Evolutionary conservation across 2,113 vertebrate species (phyloP).

Genomic region (Sterrhoptilus dennistouni): DNA sequence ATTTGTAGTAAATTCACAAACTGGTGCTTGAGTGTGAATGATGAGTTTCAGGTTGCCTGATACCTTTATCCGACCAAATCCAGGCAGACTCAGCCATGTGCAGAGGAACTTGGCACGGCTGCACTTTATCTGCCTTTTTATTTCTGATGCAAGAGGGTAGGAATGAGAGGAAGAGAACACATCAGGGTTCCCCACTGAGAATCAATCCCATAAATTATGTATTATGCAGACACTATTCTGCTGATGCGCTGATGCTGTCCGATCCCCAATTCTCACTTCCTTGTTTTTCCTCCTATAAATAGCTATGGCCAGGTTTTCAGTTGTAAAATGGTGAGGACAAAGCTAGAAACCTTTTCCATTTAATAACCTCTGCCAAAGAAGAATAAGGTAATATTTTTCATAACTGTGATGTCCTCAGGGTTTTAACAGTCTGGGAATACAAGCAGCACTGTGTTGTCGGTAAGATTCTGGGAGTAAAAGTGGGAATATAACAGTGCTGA

Average conservation of each 20-base stretch:
- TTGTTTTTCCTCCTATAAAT: constrained; percentile 71
- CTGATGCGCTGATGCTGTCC: constrained; percentile 59
- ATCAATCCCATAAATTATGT: constrained; percentile 70
- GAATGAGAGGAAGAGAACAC: constrained; percentile 41
- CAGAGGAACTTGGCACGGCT: constrained; percentile 21
- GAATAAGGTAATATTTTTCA: constrained; percentile 22
- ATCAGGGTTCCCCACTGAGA: constrained; percentile 56
- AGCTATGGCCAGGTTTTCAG: constrained; percentile 56
- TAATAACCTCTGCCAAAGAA: constrained; percentile 44
- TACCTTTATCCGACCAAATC: constrained; percentile 50
- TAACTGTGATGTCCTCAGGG: constrained; percentile 37
- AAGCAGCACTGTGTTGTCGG: constrained; percentile 32
- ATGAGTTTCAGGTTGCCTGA: constrained; percentile 7
- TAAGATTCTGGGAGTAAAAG: constrained; percentile 23
- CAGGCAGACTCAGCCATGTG: constrained; percentile 41
- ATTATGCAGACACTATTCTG: constrained; percentile 66
- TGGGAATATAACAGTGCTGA: constrained; percentile 10
- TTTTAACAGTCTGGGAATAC: constrained; percentile 41
- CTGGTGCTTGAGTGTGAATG: background rate
- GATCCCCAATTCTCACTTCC: constrained; percentile 59
- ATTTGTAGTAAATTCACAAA: background rate
- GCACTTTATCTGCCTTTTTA: constrained; percentile 44
- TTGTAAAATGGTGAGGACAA: constrained; percentile 23
- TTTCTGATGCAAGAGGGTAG: constrained; percentile 40
- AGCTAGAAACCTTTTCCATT: constrained; percentile 48